Evolutionary conservation across 2,888 invertebrate species (phyloP), one percentile per base, ranked within the genome.

Genomic region (Magallana nippona): DNA sequence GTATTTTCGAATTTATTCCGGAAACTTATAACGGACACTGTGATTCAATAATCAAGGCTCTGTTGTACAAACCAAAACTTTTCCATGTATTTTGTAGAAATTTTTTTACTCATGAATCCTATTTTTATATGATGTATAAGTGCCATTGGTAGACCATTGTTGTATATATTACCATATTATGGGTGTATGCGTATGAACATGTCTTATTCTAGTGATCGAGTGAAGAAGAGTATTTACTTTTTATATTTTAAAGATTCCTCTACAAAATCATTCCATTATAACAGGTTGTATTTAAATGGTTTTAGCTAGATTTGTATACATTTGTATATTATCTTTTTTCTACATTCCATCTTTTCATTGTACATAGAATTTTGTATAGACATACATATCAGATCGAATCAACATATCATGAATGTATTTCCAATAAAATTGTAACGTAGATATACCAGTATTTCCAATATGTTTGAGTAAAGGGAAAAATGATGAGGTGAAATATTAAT

Each of bases 81-180:
- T 62, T 27, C 15, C 15, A 27, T 71, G 71, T 71, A 71, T 32
- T 27, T 71, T 15, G 11, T 22, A 32, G 32, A 22, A 1, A 32
- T 71, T 71, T 71, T 71, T 27, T 27, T 71, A 71, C 27, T 13
- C 71, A 1, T 5, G 71, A 71, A 71, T 71, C 27, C 13, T 71
- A 71, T 71, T 71, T 71, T 71, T 71, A 27, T 71, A 71, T 15
- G 71, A 71, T 15, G 27, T 71, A 71, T 71, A 27, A 27, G 71
- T 71, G 71, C 71, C 71, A 71, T 71, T 71, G 32, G 15, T 22
- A 8, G 15, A 71, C 32, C 71, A 71, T 71, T 27, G 10, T 32
- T 71, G 27, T 71, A 71, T 27, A 62, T 62, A 71, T 71, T 22
- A 27, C 32, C 71, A 71, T 71, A 27, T 27, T 71, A 13, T 32